phyloP scores from a whole-genome alignment of 2,113 vertebrate genomes.

The Alouatta palliata region DNA sequence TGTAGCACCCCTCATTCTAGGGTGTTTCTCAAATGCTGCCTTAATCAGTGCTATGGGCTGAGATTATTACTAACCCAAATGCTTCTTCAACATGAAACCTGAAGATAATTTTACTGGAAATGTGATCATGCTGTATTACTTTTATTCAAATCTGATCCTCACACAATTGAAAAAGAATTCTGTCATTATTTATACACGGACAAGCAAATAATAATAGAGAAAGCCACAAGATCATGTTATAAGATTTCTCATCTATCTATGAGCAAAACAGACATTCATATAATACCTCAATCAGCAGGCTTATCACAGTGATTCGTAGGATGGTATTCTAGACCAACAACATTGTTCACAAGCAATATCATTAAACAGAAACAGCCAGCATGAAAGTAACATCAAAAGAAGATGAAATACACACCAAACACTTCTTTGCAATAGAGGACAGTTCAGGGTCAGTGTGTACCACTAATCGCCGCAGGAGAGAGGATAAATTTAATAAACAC shows the following conservation, averaged over 20 bases:
- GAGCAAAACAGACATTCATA: neutral
- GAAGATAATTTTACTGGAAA: conserved; percentile 77
- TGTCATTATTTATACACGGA: conserved; percentile 68
- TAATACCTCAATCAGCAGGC: neutral
- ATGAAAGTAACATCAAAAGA: conserved; percentile 15
- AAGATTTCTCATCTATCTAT: conserved; percentile 48
- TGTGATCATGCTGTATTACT: conserved; percentile 28
- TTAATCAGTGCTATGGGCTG: neutral
- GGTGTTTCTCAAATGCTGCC: neutral
- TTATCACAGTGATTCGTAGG: neutral
- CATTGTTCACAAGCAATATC: conserved; percentile 24
- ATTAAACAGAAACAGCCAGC: neutral
- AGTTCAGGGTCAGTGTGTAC: neutral
- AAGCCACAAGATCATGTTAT: conserved; percentile 25
- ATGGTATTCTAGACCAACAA: conserved; percentile 19
- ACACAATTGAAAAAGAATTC: conserved; percentile 58
- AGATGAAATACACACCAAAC: neutral
- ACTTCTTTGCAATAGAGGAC: neutral
- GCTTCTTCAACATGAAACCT: conserved; percentile 61
- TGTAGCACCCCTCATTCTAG: neutral
- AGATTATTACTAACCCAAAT: conserved; percentile 42
- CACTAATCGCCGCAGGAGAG: neutral
- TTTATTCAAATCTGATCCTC: conserved; percentile 72
- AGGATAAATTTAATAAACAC: neutral
- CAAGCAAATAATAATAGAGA: conserved; percentile 56